Percentiles rank a stretch among this genome's conserved stretches.
Evolutionary conservation across 2,888 invertebrate genomes (phyloP).

Genomic region (Gibbula magus): DNA sequence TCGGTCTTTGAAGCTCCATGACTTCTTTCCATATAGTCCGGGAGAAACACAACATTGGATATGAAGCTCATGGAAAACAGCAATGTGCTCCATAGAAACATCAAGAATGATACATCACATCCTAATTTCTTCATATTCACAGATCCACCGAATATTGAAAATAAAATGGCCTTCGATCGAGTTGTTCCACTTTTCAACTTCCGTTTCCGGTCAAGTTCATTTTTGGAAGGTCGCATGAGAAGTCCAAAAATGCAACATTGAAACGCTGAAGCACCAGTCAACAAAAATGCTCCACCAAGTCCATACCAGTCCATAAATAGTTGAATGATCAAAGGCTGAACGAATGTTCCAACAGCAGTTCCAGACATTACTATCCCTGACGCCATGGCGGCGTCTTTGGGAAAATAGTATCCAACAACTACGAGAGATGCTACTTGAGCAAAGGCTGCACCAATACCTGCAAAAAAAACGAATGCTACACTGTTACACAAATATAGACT

Average conservation of each 20-base stretch:
- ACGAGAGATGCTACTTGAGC: no score
- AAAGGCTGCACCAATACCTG: no score
- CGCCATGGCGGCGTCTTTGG: not conserved
- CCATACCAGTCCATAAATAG: conserved; percentile 26
- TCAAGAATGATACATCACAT: not conserved
- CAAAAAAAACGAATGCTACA: no score
- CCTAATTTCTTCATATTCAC: not conserved
- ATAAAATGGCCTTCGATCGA: not conserved
- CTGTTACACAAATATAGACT: no score
- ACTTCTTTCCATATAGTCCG: no score
- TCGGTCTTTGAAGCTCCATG: not conserved
- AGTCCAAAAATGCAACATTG: conserved; percentile 1
- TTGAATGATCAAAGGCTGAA: no score
- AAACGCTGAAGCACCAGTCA: conserved; percentile 13
- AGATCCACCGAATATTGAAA: no score
- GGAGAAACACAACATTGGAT: not conserved
- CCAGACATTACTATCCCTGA: conserved; percentile 10
- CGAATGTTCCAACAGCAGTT: no score
- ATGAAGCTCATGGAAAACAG: not conserved
- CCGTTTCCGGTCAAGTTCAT: no score
- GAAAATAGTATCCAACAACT: no score
- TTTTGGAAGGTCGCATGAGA: conserved; percentile 23
- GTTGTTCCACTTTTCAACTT: not conserved
- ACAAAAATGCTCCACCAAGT: conserved; percentile 7
- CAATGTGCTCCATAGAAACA: not conserved